phyloP scores from a whole-genome alignment of 2,113 vertebrate genomes.

The Leucoraja erinaceus region DNA sequence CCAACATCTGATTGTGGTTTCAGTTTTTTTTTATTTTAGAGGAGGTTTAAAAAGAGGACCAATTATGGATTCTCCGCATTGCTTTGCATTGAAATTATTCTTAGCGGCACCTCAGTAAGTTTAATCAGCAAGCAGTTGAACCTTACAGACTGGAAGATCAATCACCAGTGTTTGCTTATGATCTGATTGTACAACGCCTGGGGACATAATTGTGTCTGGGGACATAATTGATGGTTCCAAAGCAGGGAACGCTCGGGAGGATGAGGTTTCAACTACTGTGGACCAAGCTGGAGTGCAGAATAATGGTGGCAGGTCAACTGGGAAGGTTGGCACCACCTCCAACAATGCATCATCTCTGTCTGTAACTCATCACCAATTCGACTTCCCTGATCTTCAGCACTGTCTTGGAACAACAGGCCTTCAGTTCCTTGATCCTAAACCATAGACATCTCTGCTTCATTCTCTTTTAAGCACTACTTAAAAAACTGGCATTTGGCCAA shows the following conservation, averaged over 20 bases:
- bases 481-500: neutral
- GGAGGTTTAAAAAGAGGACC: neutral
- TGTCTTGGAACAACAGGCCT: neutral
- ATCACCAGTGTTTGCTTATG: neutral
- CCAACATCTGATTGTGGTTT: constrained; percentile 37
- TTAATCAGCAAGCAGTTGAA: neutral
- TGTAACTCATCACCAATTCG: too few species aligned
- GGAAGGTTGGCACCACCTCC: neutral
- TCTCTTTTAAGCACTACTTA: neutral
- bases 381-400: neutral
- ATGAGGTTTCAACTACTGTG: neutral
- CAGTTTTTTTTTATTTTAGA: constrained; percentile 31
- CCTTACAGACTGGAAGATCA: neutral
- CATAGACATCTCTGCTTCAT: neutral
- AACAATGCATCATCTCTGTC: too few species aligned
- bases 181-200: neutral
- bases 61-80: neutral
- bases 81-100: neutral
- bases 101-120: neutral
- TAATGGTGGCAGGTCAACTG: neutral
- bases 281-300: neutral
- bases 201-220: neutral
- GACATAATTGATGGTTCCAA: neutral
- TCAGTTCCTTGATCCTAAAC: neutral
- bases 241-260: neutral